Base-by-base conservation (phyloP, 2,797 vertebrate species). In the Columba guinea region DNA sequence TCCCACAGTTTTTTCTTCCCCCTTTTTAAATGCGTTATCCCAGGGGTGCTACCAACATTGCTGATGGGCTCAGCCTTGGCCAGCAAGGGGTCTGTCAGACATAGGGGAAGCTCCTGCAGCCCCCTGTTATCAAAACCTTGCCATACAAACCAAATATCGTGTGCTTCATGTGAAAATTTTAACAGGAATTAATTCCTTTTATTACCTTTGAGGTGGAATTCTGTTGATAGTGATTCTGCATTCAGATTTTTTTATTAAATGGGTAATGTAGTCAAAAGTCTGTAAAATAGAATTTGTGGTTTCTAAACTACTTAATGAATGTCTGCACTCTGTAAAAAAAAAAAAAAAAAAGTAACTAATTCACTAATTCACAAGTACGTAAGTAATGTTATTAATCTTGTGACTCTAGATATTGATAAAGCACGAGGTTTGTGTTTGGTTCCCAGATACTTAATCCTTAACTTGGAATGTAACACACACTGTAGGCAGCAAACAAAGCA, bases 401-500 rank as follows among this genome's bases (percentile, higher is more conserved):
- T 32, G 51, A 52, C 37, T 68, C n/a, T 73, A 44, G 56, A 35
- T 88, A 5, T 85, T 88, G 84, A 86, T 77, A 78, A 91, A 93
- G 37, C n/a, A 30, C 68, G 51, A 92, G 74, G 52, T 70, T 94
- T 92, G n/a, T 89, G 55, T 88, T 92, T 73, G 32, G 35, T 81
- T 83, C 89, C 93, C 78, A 87, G 90, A 78, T 32, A 55, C 55
- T 73, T 93, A 75, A 84, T 96, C 41, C 41, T 60, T 26, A 28
- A 28, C 71, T 27, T 93, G 89, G 75, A 93, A 80, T 91, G 44
- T 78, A 86, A 39, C 77, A 59, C 84, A 48, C 49, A n/a, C 32
- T 90, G 5, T 68, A 56, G 56, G 48, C 75, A 90, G 58, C 91
- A 96, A 95, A 75, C 84, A 89, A 94, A 60, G 53, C 59, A 71